Conservation (phyloP, 1,140 invertebrate genomes). For the Nilaparvata lugens region DNA sequence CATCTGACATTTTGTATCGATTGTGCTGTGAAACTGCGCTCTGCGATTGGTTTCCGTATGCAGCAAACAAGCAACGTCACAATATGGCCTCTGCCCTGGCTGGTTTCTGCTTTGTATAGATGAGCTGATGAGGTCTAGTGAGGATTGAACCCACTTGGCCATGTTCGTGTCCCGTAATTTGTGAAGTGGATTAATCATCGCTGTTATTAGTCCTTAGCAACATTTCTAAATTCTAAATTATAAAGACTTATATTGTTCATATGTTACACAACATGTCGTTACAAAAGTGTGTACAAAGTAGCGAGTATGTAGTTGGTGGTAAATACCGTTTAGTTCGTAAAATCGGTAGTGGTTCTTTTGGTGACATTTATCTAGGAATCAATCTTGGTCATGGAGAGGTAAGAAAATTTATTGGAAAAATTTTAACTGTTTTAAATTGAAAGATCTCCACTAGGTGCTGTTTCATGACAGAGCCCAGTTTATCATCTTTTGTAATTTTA, state of each 20-base stretch:
- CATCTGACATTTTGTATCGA: not conserved
- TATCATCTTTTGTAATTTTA: too few species aligned
- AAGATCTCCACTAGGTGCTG: too few species aligned
- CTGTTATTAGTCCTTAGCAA: not conserved
- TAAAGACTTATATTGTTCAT: not conserved
- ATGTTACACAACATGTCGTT: not conserved
- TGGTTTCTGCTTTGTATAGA: not conserved
- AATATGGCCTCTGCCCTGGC: not conserved
- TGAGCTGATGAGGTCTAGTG: not conserved
- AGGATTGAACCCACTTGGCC: not conserved
- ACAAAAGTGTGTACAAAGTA: not conserved
- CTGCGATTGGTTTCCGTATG: not conserved
- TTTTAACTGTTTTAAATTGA: too few species aligned
- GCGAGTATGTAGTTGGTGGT: conserved; percentile 72
- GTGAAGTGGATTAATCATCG: not conserved
- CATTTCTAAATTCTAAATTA: conserved; percentile 1
- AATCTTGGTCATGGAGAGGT: conserved; percentile 94
- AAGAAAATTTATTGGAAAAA: conserved; percentile 27
- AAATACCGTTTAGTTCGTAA: conserved; percentile 94
- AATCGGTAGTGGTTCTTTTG: conserved; percentile 98
- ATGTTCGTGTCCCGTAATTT: not conserved
- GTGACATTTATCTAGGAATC: conserved; percentile 96
- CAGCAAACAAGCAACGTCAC: conserved; percentile 2
- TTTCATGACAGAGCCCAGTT: too few species aligned
- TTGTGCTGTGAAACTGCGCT: not conserved